Conservation (phyloP, 2,113 vertebrate species). For the Neoarius graeffei region DNA sequence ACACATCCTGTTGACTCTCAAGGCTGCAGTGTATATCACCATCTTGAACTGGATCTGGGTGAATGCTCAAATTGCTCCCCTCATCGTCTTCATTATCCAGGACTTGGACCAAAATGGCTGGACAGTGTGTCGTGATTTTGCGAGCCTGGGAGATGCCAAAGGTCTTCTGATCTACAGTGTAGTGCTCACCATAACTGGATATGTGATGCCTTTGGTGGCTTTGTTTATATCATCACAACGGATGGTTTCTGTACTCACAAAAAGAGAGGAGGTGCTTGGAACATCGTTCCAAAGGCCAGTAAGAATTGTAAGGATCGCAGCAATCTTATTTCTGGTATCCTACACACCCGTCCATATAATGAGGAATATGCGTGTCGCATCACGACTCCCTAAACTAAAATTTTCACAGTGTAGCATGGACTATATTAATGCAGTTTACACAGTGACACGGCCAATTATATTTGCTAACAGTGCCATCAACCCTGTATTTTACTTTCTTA, state of each 20-base stretch:
- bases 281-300: conserved; percentile 75
- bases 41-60: conserved; percentile 77
- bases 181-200: conserved; percentile 80
- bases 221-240: conserved; percentile 80
- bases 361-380: conserved; percentile 80
- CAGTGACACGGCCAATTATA: conserved; percentile 79
- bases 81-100: conserved; percentile 67
- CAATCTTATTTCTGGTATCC: conserved; percentile 78
- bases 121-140: conserved; percentile 76
- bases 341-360: conserved; percentile 88
- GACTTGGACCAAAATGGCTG: conserved; percentile 44
- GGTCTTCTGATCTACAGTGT: conserved; percentile 76
- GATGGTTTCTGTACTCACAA: conserved; percentile 72
- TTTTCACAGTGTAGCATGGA: rapidly evolving
- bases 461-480: conserved; percentile 86
- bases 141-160: conserved; percentile 47
- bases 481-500: conserved; percentile 61
- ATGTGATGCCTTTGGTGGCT: conserved; percentile 77
- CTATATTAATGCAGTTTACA: conserved; percentile 64
- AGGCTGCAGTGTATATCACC: conserved; percentile 63
- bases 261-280: conserved; percentile 61
- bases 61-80: conserved; percentile 76
- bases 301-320: conserved; percentile 60
- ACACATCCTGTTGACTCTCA: conserved; percentile 75
- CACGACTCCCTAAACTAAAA: conserved; percentile 25